Percentiles rank a stretch among this genome's conserved stretches.
phyloP scores from a whole-genome alignment of 2,888 invertebrate genomes.

The Tryphoninae sp. region DNA sequence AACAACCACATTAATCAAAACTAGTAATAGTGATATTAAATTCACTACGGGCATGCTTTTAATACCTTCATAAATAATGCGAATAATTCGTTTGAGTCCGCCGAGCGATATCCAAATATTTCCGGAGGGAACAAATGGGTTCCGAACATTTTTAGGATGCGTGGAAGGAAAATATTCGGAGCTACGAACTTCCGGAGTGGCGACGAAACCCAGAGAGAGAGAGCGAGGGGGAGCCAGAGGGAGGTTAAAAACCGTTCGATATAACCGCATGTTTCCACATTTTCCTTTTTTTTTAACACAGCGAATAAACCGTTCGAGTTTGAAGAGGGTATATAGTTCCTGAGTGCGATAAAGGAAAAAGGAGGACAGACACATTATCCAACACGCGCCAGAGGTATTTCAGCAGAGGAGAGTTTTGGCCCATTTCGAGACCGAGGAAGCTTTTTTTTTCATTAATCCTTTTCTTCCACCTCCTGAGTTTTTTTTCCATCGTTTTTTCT shows the following conservation, averaged over 20 bases:
- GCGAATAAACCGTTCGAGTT: slow-evolving; percentile 36
- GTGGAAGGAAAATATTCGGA: slow-evolving; percentile 18
- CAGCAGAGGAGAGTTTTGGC: neutral
- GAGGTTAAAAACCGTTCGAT: neutral
- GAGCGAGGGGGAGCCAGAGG: too few relatives aligned
- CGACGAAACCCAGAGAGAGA: slow-evolving; percentile 1
- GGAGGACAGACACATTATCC: slow-evolving; percentile 35
- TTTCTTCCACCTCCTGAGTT: neutral
- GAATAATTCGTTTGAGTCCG: neutral
- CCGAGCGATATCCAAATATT: neutral
- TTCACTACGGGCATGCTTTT: neutral
- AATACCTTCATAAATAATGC: neutral
- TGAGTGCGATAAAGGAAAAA: slow-evolving; percentile 28
- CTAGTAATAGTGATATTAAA: too few relatives aligned
- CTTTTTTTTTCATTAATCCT: slow-evolving; percentile 33
- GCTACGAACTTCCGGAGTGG: slow-evolving; percentile 21
- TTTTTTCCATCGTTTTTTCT: neutral
- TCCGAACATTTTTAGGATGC: too few relatives aligned
- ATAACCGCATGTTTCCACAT: slow-evolving; percentile 2
- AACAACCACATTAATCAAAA: too few relatives aligned
- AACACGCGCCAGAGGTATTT: slow-evolving; percentile 42
- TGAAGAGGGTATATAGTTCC: slow-evolving; percentile 9
- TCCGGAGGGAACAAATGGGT: neutral
- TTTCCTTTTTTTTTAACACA: slow-evolving; percentile 18
- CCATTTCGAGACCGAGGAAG: neutral